These are phyloP conservation scores for Telmatherina bonti DNA, from an alignment of 2,797 vertebrate species.

Conservation along the genomic window DNA sequence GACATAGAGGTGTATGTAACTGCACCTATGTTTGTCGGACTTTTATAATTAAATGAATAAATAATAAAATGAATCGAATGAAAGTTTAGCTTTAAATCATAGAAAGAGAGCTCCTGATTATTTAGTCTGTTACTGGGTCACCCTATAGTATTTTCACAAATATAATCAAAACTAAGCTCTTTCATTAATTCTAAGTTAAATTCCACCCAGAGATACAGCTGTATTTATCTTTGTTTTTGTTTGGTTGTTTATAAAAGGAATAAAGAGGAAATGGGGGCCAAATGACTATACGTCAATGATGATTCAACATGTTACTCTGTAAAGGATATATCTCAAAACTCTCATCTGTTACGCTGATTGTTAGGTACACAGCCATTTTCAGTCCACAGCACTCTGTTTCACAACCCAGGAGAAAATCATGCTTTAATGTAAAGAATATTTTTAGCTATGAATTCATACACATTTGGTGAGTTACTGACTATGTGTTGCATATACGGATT, in stretches of 20 bases:
- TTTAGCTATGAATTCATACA: constrained; percentile 11
- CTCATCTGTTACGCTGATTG: neutral
- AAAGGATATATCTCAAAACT: constrained; percentile 19
- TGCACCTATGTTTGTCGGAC: neutral
- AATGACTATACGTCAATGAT: constrained; percentile 22
- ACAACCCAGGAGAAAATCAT: neutral
- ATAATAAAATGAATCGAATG: too few relatives aligned
- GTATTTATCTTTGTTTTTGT: constrained; percentile 26
- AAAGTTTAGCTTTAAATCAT: neutral
- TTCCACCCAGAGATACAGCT: constrained; percentile 23
- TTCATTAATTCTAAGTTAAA: neutral
- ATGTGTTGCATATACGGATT: too few relatives aligned
- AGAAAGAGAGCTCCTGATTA: neutral
- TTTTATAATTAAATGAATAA: neutral
- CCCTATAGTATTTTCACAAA: too few relatives aligned
- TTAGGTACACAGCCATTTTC: constrained; percentile 7
- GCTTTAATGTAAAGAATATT: constrained; percentile 13
- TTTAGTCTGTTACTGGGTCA: too few relatives aligned
- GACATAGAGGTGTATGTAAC: neutral
- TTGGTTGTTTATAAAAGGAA: constrained; percentile 37
- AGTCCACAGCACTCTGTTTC: neutral
- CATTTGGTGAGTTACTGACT: constrained; percentile 1
- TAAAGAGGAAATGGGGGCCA: neutral
- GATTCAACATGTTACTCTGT: constrained; percentile 20
- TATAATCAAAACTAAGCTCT: neutral